Base-by-base conservation (phyloP, 2,888 invertebrate species). In the Argyresthia goedartella region DNA sequence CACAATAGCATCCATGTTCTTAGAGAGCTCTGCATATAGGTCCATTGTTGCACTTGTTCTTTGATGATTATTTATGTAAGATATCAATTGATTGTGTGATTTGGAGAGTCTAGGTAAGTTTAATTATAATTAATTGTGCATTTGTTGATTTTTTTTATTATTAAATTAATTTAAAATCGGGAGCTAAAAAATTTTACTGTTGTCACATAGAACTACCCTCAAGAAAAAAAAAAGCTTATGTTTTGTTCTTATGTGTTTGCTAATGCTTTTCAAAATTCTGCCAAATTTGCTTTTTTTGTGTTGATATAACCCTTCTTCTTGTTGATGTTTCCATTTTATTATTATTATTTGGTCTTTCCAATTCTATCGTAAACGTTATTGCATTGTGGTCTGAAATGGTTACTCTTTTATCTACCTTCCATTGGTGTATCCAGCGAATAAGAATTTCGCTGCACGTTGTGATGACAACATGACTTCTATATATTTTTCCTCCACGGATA, bases 281-380 rank as follows among this genome's bases (percentile, higher is more conserved):
- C 10, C 54, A 51, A 54, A 13, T 51, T 49, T 34, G 36, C 51
- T 16, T 60, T 61, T 47, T 56, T 60, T 9, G 59, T 59, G 52
- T 61, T 59, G 39, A n/a, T n/a, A n/a, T n/a, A n/a, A n/a, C n/a
- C n/a, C 56, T 7, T 53, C 13, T 57, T 54, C 13, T 57, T 59
- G 8, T 60, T 51, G 11, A 15, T 44, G 14, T 11, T 4, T 11
- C 9, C 8, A 8, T 35, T 3, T 7, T 6, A n/a, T 11, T 1
- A 15, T 8, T 39, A 4, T 11, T n/a, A n/a, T n/a, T 8, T 4
- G 33, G 16, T 2, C 16, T 41, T 25, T 7, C 33, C 36, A 47
- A 7, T 6, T 4, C 1, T 25, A 56, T 4, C 6, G 36, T 35
- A 39, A 53, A 53, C 1, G 50, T 51, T 16, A 56, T 50, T 1